These are phyloP conservation scores for Stegophylla sp. DNA, from an alignment of 2,888 invertebrate species.

Conservation along the genomic window DNA sequence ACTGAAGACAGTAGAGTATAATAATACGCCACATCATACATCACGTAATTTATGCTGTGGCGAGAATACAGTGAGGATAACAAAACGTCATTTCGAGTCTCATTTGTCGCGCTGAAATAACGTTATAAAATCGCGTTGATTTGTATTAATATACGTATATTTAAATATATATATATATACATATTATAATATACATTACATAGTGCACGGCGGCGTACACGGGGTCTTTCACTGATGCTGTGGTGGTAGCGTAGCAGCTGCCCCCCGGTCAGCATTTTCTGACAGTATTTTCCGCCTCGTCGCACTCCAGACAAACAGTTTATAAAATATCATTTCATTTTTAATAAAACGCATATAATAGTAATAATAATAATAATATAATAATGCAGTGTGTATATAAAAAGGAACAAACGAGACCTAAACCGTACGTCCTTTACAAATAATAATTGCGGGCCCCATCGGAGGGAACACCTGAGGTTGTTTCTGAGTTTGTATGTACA, in stretches of 20 bases:
- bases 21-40: too few species aligned
- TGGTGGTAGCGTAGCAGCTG: background rate
- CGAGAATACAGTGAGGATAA: slow-evolving; percentile 1
- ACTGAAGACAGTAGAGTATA: too few species aligned
- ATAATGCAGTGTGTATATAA: slow-evolving; percentile 34
- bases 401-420: slow-evolving; percentile 47
- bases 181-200: background rate
- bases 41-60: too few species aligned
- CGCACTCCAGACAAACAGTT: slow-evolving; percentile 56
- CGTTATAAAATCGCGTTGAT: slow-evolving; percentile 46
- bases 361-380: slow-evolving; percentile 50
- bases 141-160: background rate
- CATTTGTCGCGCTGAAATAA: slow-evolving; percentile 48
- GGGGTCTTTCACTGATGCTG: background rate
- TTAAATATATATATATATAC: background rate
- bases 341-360: slow-evolving; percentile 46
- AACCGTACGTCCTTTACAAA: slow-evolving; percentile 49
- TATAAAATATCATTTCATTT: slow-evolving; percentile 58
- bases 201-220: background rate
- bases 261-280: slow-evolving; percentile 26
- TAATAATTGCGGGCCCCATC: slow-evolving; percentile 25
- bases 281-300: slow-evolving; percentile 56
- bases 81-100: slow-evolving; percentile 46
- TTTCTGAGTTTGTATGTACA: background rate
- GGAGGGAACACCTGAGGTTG: slow-evolving; percentile 26